These are phyloP conservation scores for Todiramphus saurophagus DNA, from an alignment of 2,113 vertebrate species.

Conservation along the genomic window DNA sequence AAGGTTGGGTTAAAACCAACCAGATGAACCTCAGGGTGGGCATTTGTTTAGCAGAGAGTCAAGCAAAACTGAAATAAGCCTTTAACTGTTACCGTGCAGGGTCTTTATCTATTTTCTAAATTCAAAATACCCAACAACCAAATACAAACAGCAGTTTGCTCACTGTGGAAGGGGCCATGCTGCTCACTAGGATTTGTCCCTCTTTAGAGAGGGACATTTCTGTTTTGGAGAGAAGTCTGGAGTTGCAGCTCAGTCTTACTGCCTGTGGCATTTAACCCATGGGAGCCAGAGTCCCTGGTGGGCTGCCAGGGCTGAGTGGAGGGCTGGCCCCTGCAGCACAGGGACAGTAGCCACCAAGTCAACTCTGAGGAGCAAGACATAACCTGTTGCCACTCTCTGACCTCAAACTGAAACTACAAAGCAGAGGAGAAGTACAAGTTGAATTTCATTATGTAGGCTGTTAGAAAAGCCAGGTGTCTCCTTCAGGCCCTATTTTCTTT, in stretches of 20 bases:
- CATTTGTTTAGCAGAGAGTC: not conserved
- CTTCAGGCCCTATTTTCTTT: not conserved
- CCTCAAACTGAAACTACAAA: not conserved
- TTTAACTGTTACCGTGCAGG: not conserved
- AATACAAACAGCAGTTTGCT: not conserved
- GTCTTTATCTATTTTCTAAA: not conserved
- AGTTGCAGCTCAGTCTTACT: not conserved
- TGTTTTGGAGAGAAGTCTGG: not conserved
- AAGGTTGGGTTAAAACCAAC: not conserved
- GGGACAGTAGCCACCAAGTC: not conserved
- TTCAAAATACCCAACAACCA: not conserved
- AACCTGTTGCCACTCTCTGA: not conserved
- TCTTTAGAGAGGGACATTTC: not conserved
- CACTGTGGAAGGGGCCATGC: not conserved
- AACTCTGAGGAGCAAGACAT: not conserved
- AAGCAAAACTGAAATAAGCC: not conserved
- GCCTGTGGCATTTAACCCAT: too few relatives aligned
- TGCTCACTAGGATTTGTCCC: not conserved
- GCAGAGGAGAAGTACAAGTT: not conserved
- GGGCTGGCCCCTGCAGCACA: not conserved
- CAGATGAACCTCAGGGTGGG: not conserved
- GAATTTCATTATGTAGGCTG: not conserved
- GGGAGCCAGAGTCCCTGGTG: rapidly evolving
- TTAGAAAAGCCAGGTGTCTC: not conserved
- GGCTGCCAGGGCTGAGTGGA: not conserved